These are phyloP conservation scores for Lanius collurio DNA, from an alignment of 2,113 vertebrate genomes.

Conservation along the genomic window DNA sequence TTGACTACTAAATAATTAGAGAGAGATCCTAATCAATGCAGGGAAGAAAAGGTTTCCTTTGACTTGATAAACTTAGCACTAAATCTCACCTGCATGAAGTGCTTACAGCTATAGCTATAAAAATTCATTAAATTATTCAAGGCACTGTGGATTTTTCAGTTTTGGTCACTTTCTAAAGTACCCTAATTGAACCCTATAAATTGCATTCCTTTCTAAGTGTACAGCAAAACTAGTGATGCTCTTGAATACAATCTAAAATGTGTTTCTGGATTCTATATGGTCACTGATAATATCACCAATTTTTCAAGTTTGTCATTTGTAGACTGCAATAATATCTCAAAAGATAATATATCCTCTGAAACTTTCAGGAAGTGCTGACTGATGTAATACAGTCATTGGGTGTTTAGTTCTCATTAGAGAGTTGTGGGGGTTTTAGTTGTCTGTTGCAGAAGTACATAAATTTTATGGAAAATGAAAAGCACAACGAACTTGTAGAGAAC, in stretches of 20 bases:
- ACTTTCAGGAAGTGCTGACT: neutral
- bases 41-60: neutral
- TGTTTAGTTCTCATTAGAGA: neutral
- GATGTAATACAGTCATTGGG: neutral
- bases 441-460: neutral
- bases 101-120: neutral
- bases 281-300: neutral
- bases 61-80: neutral
- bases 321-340: neutral
- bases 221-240: neutral
- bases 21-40: neutral
- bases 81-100: neutral
- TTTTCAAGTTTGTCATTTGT: neutral
- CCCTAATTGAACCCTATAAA: neutral
- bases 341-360: neutral
- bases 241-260: neutral
- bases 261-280: neutral
- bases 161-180: neutral
- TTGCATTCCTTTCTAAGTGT: neutral
- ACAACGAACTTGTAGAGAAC: neutral
- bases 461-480: neutral
- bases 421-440: neutral
- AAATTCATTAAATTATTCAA: neutral
- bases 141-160: neutral
- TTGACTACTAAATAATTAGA: neutral